Base-by-base conservation (phyloP, 1,140 invertebrate species). In the Eciton burchellii region DNA sequence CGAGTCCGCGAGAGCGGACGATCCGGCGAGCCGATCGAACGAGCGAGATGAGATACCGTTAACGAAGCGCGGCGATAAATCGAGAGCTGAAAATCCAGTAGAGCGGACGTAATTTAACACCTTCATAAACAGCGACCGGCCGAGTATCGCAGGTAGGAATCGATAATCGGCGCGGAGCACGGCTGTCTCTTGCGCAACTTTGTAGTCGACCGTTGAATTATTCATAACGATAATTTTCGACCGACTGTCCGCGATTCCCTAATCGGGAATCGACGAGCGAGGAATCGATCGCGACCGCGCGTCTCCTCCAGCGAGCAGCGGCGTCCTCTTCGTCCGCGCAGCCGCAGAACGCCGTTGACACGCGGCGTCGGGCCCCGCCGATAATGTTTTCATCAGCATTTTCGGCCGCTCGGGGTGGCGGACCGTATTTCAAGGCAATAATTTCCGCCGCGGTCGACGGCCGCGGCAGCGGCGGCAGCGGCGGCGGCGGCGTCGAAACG, bases 301-400 rank as follows among this genome's bases (percentile, higher is more conserved):
- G 35, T 35, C 6, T 35, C 6, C 35, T 6, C 35, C 35, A 35
- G 35, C 35, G 35, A 35, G 2, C 2, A 2, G 41, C 74, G 26
- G 26, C 41, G 26, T 16, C 62, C 57, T 52, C 49, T 21, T 16
- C 43, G 14, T 35, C 5, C 19, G 21, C n/a, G 81, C 26, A 56
- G 21, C 45, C 63, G 65, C 59, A 12, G 35, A 26, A n/a, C n/a
- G n/a, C 35, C 16, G 45, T 35, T 74, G 72, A 83, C 84, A 52
- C 76, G 56, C 29, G 52, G 66, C 59, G 52, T 35, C 35, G 24
- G 21, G 41, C 6, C 59, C 9, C 21, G 19, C 59, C 49, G 71
- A 49, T 88, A 88, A 88, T 88, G 87, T 88, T 88, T 88, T 88
- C 87, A 88, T 88, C 87, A 71, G 84, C 49, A 59, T 85, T 77